Evolutionary conservation across 2,797 vertebrate genomes (phyloP).

Genomic region (Lemur catta): DNA sequence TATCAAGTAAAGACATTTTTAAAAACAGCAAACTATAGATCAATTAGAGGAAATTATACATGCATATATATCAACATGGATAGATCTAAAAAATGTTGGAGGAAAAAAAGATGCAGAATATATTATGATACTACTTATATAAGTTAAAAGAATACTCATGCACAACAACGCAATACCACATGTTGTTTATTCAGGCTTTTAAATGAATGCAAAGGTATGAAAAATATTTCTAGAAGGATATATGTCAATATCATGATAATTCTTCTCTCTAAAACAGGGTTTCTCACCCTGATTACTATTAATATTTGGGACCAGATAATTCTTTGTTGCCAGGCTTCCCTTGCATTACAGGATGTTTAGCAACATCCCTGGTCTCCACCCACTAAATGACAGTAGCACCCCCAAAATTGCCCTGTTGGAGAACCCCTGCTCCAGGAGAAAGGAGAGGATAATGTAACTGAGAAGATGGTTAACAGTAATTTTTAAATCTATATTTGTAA

Average conservation of each 20-base stretch:
- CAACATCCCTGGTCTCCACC: neutral
- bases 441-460: neutral
- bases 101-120: conserved; percentile 41
- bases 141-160: conserved; percentile 35
- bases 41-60: conserved; percentile 41
- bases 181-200: conserved; percentile 43
- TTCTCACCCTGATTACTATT: neutral
- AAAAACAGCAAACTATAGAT: neutral
- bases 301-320: neutral
- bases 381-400: neutral
- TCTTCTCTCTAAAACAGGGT: neutral
- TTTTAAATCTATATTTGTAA: neutral
- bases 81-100: conserved; percentile 27
- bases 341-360: neutral
- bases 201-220: conserved; percentile 36
- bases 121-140: conserved; percentile 46
- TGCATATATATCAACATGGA: neutral
- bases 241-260: neutral
- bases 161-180: conserved; percentile 25
- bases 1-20: neutral
- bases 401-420: neutral
- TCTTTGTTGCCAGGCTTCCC: neutral
- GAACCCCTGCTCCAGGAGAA: neutral
- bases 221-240: conserved; percentile 33
- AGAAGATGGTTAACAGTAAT: neutral